Base-by-base conservation (phyloP, 2,888 invertebrate genomes). In the Anarsia innoxiella region DNA sequence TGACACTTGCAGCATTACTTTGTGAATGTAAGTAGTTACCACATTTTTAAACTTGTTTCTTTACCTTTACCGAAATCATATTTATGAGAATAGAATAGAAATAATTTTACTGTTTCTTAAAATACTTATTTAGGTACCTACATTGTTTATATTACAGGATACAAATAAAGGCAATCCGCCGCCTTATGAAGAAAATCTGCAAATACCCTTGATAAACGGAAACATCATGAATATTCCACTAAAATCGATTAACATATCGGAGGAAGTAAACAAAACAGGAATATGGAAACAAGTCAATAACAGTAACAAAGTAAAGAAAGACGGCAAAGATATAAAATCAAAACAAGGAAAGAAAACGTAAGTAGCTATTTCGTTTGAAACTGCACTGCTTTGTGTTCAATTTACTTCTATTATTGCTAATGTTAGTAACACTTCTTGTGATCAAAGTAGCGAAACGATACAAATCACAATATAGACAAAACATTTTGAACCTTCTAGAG, bases 271-370 rank as follows among this genome's bases (percentile, higher is more conserved):
- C 65, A 94, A 94, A 71, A 93, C 94, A 15, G 93, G 95, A 19
- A 93, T 97, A 60, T 98, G 97, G 97, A 94, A 95, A 62, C 94
- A 95, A 75, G 92, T 95, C 9, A 94, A 94, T 66, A 91, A 90
- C 56, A 87, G 86, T 45, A 90, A 89, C 60, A 78, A 85, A 41
- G 85, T 83, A 48, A 80, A 68, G 42, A 64, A 47, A 36, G 52
- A 84, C 32, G 59, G 59, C 46, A 75, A 76, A 51, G 79, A 74
- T 44, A 50, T 8, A 86, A 86, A 44, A 40, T n/a, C 57, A 12
- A 86, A 72, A 54, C 46, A 64, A 23, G 78, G 67, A 45, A 86
- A 82, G 68, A 86, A 80, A 62, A 83, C 58, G 83, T 83, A 56
- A 71, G 78, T 66, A 28, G 2, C 2, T 11, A 14, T 15, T 3